Percentiles rank a stretch among this genome's conserved stretches.
Conservation (phyloP, 2,888 invertebrate genomes). For the Patella ulyssiponensis region DNA sequence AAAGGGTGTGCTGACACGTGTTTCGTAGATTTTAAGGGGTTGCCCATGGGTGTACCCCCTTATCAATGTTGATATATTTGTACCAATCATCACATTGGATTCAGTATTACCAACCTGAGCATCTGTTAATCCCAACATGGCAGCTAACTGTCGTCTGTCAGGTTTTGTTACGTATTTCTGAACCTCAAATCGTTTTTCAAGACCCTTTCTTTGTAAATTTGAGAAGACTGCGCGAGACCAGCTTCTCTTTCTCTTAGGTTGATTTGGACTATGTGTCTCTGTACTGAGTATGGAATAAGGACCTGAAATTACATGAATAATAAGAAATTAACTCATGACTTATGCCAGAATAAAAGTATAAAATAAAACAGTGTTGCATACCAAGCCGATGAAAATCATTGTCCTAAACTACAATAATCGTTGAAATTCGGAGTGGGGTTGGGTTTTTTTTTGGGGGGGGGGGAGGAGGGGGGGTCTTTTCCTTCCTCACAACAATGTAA, state of each 20-base stretch:
- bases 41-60: no score
- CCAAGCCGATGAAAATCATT: not conserved
- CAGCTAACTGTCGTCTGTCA: conserved; percentile 90
- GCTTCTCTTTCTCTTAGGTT: conserved; percentile 84
- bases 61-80: no score
- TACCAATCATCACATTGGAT: no score
- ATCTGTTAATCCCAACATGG: conserved; percentile 91
- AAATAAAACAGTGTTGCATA: not conserved
- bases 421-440: no score
- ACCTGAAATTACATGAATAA: conserved; percentile 43
- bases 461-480: no score
- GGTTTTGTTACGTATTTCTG: conserved; percentile 98
- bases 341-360: not conserved
- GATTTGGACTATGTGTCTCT: conserved; percentile 46
- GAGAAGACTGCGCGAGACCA: conserved; percentile 97
- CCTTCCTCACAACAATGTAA: no score
- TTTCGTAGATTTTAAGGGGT: no score
- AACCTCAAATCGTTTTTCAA: conserved; percentile 91
- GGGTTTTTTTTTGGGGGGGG: no score
- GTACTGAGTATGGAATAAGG: conserved; percentile 64
- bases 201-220: conserved; percentile 92
- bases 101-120: conserved; percentile 80
- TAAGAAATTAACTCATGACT: not conserved
- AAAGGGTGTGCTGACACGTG: no score
- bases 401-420: no score